A percentile compares a stretch with the other conserved stretches of the same genome.
Evolutionary conservation across 2,113 vertebrate genomes (phyloP).

Genomic region (Semnornis frantzii): DNA sequence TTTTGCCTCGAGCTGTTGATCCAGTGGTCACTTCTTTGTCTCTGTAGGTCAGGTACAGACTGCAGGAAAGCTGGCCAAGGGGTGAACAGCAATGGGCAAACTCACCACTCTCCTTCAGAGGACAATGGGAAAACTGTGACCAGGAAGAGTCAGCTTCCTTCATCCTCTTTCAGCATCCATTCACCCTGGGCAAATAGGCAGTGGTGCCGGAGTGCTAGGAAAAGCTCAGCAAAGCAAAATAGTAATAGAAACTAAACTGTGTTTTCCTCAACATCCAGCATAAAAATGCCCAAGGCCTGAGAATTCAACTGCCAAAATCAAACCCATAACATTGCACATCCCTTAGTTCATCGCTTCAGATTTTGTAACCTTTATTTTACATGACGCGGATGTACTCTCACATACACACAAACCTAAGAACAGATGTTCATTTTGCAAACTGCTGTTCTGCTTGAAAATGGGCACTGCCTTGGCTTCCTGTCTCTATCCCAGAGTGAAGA

Average conservation of each 20-base stretch:
- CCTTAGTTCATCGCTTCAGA: neutral
- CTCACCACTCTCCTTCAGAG: neutral
- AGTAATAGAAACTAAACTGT: neutral
- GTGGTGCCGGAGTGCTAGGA: neutral
- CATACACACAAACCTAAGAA: neutral
- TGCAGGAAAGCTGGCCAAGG: neutral
- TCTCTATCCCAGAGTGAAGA: neutral
- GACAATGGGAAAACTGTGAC: neutral
- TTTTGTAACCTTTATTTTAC: neutral
- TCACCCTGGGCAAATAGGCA: neutral
- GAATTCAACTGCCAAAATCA: neutral
- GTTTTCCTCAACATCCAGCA: neutral
- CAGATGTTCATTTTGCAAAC: neutral
- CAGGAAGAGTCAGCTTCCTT: neutral
- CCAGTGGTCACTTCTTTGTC: neutral
- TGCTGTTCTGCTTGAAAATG: neutral
- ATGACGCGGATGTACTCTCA: neutral
- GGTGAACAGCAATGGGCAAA: neutral
- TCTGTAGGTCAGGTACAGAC: neutral
- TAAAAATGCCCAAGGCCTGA: neutral
- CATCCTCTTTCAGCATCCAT: neutral
- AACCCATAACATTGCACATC: neutral
- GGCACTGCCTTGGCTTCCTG: neutral
- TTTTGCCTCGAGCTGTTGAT: neutral
- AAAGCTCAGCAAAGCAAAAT: neutral